A percentile compares a stretch with the other conserved stretches of the same genome.
Evolutionary conservation across 2,797 vertebrate genomes (phyloP).

Genomic region (Bryconaethiops microstoma): DNA sequence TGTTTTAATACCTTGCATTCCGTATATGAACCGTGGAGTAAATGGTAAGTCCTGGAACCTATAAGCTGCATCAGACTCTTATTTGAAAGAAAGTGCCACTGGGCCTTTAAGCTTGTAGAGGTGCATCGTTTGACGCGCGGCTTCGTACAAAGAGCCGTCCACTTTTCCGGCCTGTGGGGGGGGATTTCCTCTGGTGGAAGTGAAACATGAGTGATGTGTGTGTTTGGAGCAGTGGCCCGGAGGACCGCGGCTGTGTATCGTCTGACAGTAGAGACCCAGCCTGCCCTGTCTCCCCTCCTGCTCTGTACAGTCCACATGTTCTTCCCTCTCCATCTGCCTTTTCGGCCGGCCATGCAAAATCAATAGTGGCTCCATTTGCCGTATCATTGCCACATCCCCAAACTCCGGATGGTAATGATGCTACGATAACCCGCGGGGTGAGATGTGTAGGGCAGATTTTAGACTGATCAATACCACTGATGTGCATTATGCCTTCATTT

Average conservation of each 20-base stretch:
- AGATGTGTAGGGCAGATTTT: constrained; percentile 68
- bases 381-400: constrained; percentile 75
- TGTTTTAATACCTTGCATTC: too few species aligned
- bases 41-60: neutral
- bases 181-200: constrained; percentile 52
- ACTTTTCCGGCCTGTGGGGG: constrained; percentile 35
- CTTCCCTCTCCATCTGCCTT: constrained; percentile 56
- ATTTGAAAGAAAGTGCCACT: neutral
- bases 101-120: neutral
- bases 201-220: constrained; percentile 52
- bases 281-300: constrained; percentile 67
- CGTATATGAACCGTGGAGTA: neutral
- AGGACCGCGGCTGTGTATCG: constrained; percentile 61
- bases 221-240: constrained; percentile 40
- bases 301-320: constrained; percentile 59
- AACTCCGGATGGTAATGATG: constrained; percentile 81
- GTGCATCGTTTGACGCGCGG: neutral
- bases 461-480: constrained; percentile 76
- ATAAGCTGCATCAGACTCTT: too few species aligned
- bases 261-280: constrained; percentile 65
- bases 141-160: constrained; percentile 24
- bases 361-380: constrained; percentile 82
- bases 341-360: constrained; percentile 70
- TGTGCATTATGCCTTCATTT: constrained; percentile 67
- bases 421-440: constrained; percentile 79